Evolutionary conservation across 2,797 vertebrate species (phyloP).

Genomic region (Muraenolepis orangiensis): DNA sequence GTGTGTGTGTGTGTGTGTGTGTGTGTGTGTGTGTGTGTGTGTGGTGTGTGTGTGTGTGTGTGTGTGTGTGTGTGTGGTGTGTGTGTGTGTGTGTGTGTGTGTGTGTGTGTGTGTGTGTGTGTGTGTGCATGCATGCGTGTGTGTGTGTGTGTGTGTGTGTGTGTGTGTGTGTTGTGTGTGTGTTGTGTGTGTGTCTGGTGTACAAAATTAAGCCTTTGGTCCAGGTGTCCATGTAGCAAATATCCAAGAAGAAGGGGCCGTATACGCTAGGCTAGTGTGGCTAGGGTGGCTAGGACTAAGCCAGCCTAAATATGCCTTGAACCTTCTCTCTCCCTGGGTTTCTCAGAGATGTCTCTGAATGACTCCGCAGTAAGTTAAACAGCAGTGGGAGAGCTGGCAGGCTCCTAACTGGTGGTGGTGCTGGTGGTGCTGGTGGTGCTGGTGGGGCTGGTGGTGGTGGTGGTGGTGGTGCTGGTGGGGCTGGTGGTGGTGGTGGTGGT

Average conservation of each 20-base stretch:
- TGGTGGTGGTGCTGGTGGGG: too few species aligned
- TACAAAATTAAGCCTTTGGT: not conserved
- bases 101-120: not conserved
- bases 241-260: not conserved
- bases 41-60: not conserved
- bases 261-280: too few species aligned
- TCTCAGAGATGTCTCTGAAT: too few species aligned
- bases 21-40: not conserved
- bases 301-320: too few species aligned
- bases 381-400: too few species aligned
- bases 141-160: not conserved
- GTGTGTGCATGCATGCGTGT: not conserved
- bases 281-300: too few species aligned
- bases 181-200: not conserved
- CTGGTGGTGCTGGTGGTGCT: too few species aligned
- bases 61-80: not conserved
- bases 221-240: not conserved
- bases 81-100: not conserved
- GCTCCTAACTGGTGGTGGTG: too few species aligned
- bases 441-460: too few species aligned
- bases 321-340: too few species aligned
- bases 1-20: not conserved
- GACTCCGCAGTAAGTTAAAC: too few species aligned
- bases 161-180: not conserved
- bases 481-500: too few species aligned